A percentile compares a stretch with the other conserved stretches of the same genome.
These are phyloP conservation scores for Mesocricetus auratus DNA, from an alignment of 2,113 vertebrate genomes.

Conservation along the genomic window DNA sequence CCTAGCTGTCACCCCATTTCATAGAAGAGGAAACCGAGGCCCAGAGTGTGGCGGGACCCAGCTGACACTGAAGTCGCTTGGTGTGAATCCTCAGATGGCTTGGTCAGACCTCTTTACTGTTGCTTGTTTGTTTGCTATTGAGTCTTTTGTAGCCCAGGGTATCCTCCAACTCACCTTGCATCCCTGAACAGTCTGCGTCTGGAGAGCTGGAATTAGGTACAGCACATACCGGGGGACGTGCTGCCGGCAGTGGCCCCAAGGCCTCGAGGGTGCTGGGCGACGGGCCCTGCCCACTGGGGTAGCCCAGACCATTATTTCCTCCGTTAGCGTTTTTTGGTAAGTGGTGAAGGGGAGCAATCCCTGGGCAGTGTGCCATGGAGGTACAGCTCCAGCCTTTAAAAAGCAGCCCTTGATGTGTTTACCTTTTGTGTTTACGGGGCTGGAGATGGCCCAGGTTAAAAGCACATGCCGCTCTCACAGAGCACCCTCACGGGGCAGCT, in stretches of 20 bases:
- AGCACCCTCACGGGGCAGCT: neutral
- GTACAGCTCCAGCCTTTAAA: neutral
- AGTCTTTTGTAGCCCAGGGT: neutral
- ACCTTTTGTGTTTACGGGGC: neutral
- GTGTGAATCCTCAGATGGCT: rapidly evolving
- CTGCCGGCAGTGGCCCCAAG: neutral
- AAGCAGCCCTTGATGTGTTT: neutral
- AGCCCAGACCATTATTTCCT: neutral
- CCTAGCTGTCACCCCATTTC: neutral
- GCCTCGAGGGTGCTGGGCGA: neutral
- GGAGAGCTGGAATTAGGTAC: neutral
- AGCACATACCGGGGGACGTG: neutral
- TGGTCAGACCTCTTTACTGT: neutral
- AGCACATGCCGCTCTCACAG: too few relatives aligned
- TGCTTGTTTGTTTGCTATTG: neutral
- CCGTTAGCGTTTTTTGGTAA: neutral
- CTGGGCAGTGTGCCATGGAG: neutral
- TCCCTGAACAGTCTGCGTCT: neutral
- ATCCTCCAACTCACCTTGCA: neutral
- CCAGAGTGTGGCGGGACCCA: neutral
- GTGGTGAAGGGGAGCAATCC: too few relatives aligned
- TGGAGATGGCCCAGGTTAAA: neutral
- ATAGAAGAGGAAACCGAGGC: constrained; percentile 43
- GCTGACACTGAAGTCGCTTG: neutral
- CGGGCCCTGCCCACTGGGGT: neutral